These are phyloP conservation scores for Drosophila testacea DNA, from an alignment of 2,888 invertebrate species.

Conservation along the genomic window DNA sequence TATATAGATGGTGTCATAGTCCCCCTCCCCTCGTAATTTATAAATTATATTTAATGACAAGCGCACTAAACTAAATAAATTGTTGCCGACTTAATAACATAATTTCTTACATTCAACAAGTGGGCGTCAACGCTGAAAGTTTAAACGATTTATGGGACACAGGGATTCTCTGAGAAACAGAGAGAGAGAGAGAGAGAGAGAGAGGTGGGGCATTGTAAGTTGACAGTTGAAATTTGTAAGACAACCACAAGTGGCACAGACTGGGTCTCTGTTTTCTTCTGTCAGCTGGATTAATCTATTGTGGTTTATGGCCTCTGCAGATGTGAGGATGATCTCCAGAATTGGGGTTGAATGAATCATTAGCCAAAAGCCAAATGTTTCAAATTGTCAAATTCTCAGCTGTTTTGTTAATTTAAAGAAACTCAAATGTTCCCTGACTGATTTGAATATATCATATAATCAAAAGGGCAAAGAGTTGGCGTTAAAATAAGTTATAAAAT, in stretches of 20 bases:
- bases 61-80: slow-evolving; percentile 79
- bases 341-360: slow-evolving; percentile 58
- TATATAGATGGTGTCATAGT: slow-evolving; percentile 45
- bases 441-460: not conserved
- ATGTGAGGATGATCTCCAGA: slow-evolving; percentile 43
- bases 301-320: slow-evolving; percentile 50
- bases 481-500: not conserved
- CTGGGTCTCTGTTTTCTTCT: slow-evolving; percentile 6
- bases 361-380: slow-evolving; percentile 25
- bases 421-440: not conserved
- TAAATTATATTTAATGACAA: slow-evolving; percentile 80
- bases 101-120: slow-evolving; percentile 66
- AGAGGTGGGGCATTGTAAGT: not conserved
- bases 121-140: slow-evolving; percentile 58
- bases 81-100: slow-evolving; percentile 71
- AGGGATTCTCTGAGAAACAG: not conserved
- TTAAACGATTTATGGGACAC: slow-evolving; percentile 61
- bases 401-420: slow-evolving; percentile 20
- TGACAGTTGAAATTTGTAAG: slow-evolving; percentile 43
- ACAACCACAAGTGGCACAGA: slow-evolving; percentile 9
- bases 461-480: slow-evolving; percentile 1
- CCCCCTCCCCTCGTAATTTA: slow-evolving; percentile 25
- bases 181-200: not conserved
- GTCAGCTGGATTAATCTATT: slow-evolving; percentile 62
- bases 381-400: slow-evolving; percentile 46